Evolutionary conservation across 2,797 vertebrate genomes (phyloP).

Genomic region (Carduelis carduelis): DNA sequence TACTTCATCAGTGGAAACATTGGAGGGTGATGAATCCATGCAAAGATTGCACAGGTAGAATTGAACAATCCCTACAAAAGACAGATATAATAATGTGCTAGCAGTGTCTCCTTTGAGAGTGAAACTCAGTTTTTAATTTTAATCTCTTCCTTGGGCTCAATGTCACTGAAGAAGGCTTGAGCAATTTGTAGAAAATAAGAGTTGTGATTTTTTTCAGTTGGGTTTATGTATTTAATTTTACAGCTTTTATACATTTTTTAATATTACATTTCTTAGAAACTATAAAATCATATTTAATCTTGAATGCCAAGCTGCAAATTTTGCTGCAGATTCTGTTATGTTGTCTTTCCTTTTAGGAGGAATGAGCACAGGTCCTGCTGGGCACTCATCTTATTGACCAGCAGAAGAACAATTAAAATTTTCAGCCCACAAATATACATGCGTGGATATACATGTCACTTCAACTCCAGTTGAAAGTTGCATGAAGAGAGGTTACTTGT

Average conservation of each 20-base stretch:
- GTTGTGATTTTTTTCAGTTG: not conserved
- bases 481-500: not conserved
- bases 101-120: not conserved
- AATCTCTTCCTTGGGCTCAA: not conserved
- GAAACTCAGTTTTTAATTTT: not conserved
- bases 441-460: not conserved
- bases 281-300: not conserved
- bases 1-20: not conserved
- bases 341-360: not conserved
- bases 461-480: not conserved
- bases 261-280: not conserved
- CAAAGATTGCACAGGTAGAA: not conserved
- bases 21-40: not conserved
- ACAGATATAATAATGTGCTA: not conserved
- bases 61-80: not conserved
- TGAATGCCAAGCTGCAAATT: not conserved
- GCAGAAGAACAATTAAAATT: not conserved
- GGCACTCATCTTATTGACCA: not conserved
- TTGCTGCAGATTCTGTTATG: not conserved
- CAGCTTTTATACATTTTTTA: not conserved
- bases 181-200: not conserved
- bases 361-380: not conserved
- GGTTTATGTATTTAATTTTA: not conserved
- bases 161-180: not conserved
- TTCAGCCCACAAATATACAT: not conserved